Conservation (phyloP, 1,140 invertebrate species). For the Penaeus chinensis region DNA sequence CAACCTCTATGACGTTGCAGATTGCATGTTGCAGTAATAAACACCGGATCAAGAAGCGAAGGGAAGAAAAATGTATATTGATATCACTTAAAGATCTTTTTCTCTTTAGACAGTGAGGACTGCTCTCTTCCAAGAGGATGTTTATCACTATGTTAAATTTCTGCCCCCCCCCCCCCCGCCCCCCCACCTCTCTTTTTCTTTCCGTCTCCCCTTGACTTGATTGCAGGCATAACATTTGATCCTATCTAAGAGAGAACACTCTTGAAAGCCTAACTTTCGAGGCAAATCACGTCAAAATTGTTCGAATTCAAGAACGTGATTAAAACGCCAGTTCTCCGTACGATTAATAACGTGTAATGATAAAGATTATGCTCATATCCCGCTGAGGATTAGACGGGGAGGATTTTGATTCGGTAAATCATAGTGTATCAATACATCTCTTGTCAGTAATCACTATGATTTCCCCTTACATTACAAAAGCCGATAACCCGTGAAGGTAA, state of each 20-base stretch:
- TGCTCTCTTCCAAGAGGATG: no score
- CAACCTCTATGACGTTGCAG: background rate
- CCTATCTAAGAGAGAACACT: background rate
- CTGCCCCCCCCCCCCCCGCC: no score
- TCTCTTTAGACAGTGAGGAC: no score
- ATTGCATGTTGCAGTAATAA: no score
- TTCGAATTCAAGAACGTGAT: conserved; percentile 2
- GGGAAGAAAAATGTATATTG: background rate
- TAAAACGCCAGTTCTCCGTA: background rate
- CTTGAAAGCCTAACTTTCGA: background rate
- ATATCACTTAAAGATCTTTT: background rate
- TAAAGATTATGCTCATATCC: background rate
- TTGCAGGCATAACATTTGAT: no score
- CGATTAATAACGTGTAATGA: conserved; percentile 19
- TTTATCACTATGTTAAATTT: no score
- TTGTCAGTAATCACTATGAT: conserved; percentile 18
- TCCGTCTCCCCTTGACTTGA: background rate
- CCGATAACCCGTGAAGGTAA: background rate
- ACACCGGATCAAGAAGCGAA: background rate
- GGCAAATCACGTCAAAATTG: conserved; percentile 30
- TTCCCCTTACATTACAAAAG: background rate
- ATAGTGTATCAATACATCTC: conserved; percentile 37
- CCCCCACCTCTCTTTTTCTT: background rate
- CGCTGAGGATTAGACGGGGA: conserved; percentile 26
- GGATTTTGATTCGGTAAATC: conserved; percentile 20